Conservation (phyloP, 2,797 vertebrate species). For the Sciurus carolinensis region DNA sequence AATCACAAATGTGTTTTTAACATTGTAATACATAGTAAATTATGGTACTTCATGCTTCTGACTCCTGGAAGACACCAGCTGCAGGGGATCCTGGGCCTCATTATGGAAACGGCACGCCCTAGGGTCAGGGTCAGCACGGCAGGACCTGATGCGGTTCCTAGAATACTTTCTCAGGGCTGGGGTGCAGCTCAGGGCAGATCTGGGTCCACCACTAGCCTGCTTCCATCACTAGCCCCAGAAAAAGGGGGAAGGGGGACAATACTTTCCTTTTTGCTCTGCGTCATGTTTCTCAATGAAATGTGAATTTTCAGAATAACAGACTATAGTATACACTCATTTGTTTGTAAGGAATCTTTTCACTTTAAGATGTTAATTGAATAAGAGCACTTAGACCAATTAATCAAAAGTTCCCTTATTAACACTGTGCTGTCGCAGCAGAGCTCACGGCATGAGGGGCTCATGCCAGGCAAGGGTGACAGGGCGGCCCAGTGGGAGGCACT, state of each 20-base stretch:
- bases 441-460: neutral
- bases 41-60: neutral
- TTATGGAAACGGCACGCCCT: neutral
- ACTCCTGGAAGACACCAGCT: neutral
- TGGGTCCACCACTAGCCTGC: neutral
- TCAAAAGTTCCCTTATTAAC: slow-evolving; percentile 3
- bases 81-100: too few species aligned
- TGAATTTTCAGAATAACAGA: neutral
- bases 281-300: slow-evolving; percentile 27
- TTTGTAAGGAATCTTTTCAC: neutral
- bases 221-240: neutral
- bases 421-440: neutral
- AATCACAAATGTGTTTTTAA: neutral
- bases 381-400: neutral
- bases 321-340: neutral
- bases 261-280: neutral
- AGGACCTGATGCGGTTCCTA: neutral
- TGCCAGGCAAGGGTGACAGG: too few species aligned
- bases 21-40: neutral
- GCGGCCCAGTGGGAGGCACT: too few species aligned
- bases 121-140: neutral
- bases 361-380: neutral
- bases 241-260: neutral
- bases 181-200: neutral
- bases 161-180: neutral